These are phyloP conservation scores for Larimichthys polyactis DNA, from an alignment of 2,113 vertebrate genomes.

Conservation along the genomic window DNA sequence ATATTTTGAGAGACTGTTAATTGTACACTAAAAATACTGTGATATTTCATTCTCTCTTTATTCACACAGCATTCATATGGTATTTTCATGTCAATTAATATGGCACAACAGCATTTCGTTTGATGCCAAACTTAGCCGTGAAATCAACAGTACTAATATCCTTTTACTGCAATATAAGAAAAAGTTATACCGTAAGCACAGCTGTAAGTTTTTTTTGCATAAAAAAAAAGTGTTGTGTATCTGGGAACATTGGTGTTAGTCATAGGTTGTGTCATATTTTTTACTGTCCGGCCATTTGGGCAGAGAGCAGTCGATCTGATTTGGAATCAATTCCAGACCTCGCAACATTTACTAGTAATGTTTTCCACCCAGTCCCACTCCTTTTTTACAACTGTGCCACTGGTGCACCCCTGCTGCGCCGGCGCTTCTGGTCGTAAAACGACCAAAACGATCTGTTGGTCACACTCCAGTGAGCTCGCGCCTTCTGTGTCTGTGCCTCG, in stretches of 20 bases:
- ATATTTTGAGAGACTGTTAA: too few relatives aligned
- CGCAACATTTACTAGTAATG: not conserved
- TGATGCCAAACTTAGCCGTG: too few relatives aligned
- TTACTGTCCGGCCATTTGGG: not conserved
- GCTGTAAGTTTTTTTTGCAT: too few relatives aligned
- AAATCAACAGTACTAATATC: too few relatives aligned
- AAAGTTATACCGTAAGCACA: too few relatives aligned
- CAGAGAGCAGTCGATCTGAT: not conserved
- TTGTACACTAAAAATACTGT: too few relatives aligned
- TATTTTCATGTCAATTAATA: too few relatives aligned
- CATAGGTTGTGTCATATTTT: not conserved
- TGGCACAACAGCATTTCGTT: too few relatives aligned
- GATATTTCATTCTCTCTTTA: too few relatives aligned
- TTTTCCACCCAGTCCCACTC: not conserved
- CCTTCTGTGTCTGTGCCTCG: not conserved
- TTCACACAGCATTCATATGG: too few relatives aligned
- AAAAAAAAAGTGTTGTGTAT: not conserved
- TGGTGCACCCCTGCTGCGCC: not conserved
- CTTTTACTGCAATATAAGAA: too few relatives aligned
- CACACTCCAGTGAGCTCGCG: constrained; percentile 11
- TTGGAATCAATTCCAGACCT: not conserved
- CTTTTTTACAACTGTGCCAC: not conserved
- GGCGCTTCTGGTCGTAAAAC: not conserved
- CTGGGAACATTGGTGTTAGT: too few relatives aligned
- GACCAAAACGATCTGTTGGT: constrained; percentile 1